Evolutionary conservation across 2,888 invertebrate species (phyloP), one percentile per base, ranked within the genome.

Genomic region (Rotaria socialis): DNA sequence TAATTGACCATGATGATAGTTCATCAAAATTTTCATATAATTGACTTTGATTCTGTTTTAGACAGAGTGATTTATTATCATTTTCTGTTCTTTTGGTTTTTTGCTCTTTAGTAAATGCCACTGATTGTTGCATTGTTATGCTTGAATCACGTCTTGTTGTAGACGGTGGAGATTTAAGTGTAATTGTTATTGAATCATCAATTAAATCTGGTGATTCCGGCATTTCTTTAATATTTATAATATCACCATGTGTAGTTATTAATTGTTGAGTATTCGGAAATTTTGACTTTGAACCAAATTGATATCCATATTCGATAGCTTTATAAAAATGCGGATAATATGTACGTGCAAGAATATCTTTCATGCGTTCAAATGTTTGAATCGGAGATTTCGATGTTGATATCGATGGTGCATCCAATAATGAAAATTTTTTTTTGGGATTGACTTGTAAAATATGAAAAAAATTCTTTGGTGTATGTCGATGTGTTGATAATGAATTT

Each of bases 201-300:
- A 47, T 3, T n/a, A 35, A 35, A 35, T 67, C 14, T 19, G 67
- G 67, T 67, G 67, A 67, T 35, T 67, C 35, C 35, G 67, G 67
- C 67, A 67, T 67, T 67, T 67, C 67, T 67, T 67, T 67, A 35
- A 67, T 35, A 19, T 14, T 0, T 16, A 35, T 35, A 35, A 67
- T 35, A 41, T 67, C 67, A 67, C 3, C 19, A 67, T 67, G 67
- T 35, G 67, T 67, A 6, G 67, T 11, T 67, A 67, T 67, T 35
- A 67, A 67, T 35, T 67, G 67, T 67, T 67, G 67, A 7, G 67
- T 67, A 67, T 19, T 67, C 7, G 47, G 47, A 80, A 80, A n/a
- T n/a, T 80, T 80, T 43, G 80, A 47, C 47, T 80, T 80, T n/a
- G 19, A 1, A 80, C 80, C 80, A 80, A 80, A 80, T 10, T 80